These are phyloP conservation scores for Muscidifurax raptorellus DNA, from an alignment of 1,140 invertebrate species.

Conservation along the genomic window DNA sequence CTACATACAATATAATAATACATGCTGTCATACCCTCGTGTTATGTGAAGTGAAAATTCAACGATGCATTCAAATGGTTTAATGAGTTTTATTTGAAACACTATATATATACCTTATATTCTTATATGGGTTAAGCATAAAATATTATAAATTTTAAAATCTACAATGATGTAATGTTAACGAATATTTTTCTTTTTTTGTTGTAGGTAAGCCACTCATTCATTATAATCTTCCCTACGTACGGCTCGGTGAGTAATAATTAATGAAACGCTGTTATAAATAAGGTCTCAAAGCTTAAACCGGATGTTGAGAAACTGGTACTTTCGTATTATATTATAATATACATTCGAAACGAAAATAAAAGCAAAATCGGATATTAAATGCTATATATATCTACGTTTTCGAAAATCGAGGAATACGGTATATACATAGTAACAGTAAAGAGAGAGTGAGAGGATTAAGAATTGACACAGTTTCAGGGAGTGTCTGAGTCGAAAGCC, in stretches of 20 bases:
- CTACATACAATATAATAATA: no score
- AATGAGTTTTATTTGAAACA: background rate
- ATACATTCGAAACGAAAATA: background rate
- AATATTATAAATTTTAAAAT: no score
- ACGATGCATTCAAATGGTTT: background rate
- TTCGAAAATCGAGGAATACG: background rate
- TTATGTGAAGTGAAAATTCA: no score
- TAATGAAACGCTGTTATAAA: no score
- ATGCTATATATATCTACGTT: no score
- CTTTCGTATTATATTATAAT: no score
- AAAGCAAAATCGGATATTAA: background rate
- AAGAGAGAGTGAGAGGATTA: slow-evolving; percentile 17
- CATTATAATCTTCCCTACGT: background rate
- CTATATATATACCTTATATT: no score
- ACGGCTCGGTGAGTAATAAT: background rate
- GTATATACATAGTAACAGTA: background rate
- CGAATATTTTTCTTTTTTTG: background rate
- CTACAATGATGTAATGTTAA: background rate
- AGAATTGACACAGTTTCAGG: slow-evolving; percentile 6
- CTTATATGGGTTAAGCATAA: no score
- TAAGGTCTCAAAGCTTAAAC: no score
- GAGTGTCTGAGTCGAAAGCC: background rate
- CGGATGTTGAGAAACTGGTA: no score
- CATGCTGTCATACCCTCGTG: no score
- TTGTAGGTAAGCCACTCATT: background rate